A percentile compares a stretch with the other conserved stretches of the same genome.
These are phyloP conservation scores for Actinemys pallida DNA, from an alignment of 2,113 vertebrate species.

Conservation along the genomic window DNA sequence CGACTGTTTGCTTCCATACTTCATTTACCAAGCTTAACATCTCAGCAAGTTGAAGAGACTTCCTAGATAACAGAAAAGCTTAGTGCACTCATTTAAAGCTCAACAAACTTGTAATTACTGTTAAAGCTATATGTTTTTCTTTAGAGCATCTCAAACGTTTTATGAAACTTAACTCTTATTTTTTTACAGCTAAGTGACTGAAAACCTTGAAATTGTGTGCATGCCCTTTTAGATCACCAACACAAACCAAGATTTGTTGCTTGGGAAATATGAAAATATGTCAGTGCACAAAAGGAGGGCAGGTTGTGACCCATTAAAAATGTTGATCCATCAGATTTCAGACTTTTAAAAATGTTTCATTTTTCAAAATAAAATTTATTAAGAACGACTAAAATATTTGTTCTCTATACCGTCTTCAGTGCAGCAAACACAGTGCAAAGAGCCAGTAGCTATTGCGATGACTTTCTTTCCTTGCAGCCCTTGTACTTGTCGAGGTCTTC, in stretches of 20 bases:
- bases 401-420: conserved; percentile 92
- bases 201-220: not conserved
- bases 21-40: conserved; percentile 29
- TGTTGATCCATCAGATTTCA: not conserved
- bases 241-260: not conserved
- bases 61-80: not conserved
- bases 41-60: not conserved
- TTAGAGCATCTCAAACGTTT: not conserved
- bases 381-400: not conserved
- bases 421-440: conserved; percentile 99
- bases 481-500: conserved; percentile 95
- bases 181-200: not conserved
- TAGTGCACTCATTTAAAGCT: not conserved
- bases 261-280: not conserved
- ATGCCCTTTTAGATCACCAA: not conserved
- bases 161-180: not conserved
- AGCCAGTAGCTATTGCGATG: conserved; percentile 96
- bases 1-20: not conserved
- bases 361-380: not conserved
- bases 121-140: not conserved
- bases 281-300: not conserved
- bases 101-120: not conserved
- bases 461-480: conserved; percentile 98
- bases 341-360: not conserved
- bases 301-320: not conserved